A percentile compares a stretch with the other conserved stretches of the same genome.
phyloP scores from a whole-genome alignment of 2,888 invertebrate species.

The Boloria euphrosyne region DNA sequence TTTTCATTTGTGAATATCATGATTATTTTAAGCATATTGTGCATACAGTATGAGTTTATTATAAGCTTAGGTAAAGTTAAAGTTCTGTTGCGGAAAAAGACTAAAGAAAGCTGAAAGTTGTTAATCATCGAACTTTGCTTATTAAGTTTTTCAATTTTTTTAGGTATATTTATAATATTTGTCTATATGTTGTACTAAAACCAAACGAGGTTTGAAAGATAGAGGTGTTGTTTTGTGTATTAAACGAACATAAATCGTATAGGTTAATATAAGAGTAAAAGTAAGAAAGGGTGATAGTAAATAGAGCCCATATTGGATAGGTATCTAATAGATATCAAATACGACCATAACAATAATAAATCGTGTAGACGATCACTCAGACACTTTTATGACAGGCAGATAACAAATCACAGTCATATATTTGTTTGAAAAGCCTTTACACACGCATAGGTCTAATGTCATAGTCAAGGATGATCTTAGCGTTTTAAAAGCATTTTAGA shows the following conservation, averaged over 20 bases:
- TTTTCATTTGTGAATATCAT: no score
- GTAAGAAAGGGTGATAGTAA: conserved; percentile 31
- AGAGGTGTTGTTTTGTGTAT: background rate
- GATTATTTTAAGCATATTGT: no score
- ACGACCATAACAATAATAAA: conserved; percentile 61
- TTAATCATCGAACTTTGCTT: no score
- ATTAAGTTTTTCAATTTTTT: no score
- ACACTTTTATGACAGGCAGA: conserved; percentile 68
- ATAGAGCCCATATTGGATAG: conserved; percentile 17
- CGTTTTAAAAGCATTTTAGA: conserved; percentile 74
- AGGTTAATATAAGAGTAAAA: conserved; percentile 9
- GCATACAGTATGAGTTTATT: no score
- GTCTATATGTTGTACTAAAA: no score
- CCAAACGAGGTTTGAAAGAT: background rate
- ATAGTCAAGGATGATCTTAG: conserved; percentile 60
- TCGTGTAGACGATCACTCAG: conserved; percentile 57
- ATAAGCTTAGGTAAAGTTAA: no score
- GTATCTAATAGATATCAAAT: conserved; percentile 37
- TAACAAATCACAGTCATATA: conserved; percentile 71
- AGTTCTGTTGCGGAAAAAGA: no score
- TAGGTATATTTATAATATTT: no score
- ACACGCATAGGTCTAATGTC: conserved; percentile 44
- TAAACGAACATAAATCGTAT: conserved; percentile 12
- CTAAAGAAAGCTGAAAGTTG: no score
- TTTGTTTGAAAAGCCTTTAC: conserved; percentile 48